Base-by-base conservation (phyloP, 30 jellyfish, hydroid and myxozoan genomes). In the Pelagia noctiluca region DNA sequence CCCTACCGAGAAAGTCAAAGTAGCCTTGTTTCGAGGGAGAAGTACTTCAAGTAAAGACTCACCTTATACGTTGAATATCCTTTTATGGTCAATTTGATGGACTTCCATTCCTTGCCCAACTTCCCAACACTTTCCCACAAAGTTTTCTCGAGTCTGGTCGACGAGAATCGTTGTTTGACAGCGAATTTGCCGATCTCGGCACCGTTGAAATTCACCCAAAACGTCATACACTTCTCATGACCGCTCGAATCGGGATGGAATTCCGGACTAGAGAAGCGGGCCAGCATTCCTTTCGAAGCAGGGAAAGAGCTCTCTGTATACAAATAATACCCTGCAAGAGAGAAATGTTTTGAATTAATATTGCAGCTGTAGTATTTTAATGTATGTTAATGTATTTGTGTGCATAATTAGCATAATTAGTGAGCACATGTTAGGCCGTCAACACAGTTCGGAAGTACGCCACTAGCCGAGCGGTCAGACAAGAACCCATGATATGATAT, bases 231-330 rank as follows among this genome's bases (percentile, higher is more conserved):
- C 34, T 75, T 75, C 76, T 60, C 77, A 0, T 28, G 36, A 29
- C 21, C 28, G 50, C 74, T 71, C 0, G 73, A 37, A 7, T 63
- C 33, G 19, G 88, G 70, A 46, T 66, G 34, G 21, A 85, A 57
- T 11, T 28, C 32, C 23, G 88, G 84, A 46, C 95, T 85, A 1
- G 52, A 11, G 38, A 70, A 63, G 24, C 86, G 49, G 2, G 95
- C 95, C 19, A 33, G 34, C 88, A 85, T 74, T 35, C 89, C 89
- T 33, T 47, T 33, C 36, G 65, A 23, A 11, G 95, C 95, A n/a
- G 95, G 95, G 52, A 53, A 85, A 19, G 95, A 85, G 64, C 88
- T 82, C 63, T 85, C 95, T 0, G 95, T 75, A 75, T 85, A 85
- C 37, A 85, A 22, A 36, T 85, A 85, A 46, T 72, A 80, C 5